These are phyloP conservation scores for Ectemnius cavifrons DNA, from an alignment of 2,888 invertebrate species.

Conservation along the genomic window DNA sequence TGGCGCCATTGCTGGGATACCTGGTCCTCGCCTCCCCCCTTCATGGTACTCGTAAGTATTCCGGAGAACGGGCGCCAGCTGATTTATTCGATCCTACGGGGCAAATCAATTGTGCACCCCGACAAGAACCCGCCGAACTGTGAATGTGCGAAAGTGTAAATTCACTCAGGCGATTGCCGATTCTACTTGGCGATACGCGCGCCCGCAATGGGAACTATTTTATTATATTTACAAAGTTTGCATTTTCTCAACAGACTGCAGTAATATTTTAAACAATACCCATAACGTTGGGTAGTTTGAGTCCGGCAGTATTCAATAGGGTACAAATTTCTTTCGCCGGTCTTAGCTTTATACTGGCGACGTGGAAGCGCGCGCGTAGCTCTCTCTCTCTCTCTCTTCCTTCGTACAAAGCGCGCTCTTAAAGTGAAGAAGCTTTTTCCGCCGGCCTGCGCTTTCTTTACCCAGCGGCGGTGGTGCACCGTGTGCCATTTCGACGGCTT, in stretches of 20 bases:
- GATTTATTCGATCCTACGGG: slow-evolving; percentile 46
- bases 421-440: slow-evolving; percentile 44
- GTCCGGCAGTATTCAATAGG: too few species aligned
- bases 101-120: slow-evolving; percentile 44
- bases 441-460: slow-evolving; percentile 33
- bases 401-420: slow-evolving; percentile 32
- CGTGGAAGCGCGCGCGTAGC: too few species aligned
- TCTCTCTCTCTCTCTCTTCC: too few species aligned
- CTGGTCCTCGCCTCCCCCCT: too few species aligned
- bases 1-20: slow-evolving; percentile 27
- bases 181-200: too few species aligned
- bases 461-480: background rate
- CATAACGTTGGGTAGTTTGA: too few species aligned
- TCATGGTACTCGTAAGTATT: slow-evolving; percentile 24
- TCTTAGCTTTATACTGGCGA: too few species aligned
- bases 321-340: too few species aligned
- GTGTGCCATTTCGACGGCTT: slow-evolving; percentile 43
- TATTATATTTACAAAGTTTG: background rate
- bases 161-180: too few species aligned
- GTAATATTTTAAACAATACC: too few species aligned
- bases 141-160: slow-evolving; percentile 19
- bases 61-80: slow-evolving; percentile 22
- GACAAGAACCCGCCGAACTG: slow-evolving; percentile 3
- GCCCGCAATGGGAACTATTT: slow-evolving; percentile 8
- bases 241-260: too few species aligned